phyloP scores from a whole-genome alignment of 2,888 invertebrate genomes.

The Volucella inflata region DNA sequence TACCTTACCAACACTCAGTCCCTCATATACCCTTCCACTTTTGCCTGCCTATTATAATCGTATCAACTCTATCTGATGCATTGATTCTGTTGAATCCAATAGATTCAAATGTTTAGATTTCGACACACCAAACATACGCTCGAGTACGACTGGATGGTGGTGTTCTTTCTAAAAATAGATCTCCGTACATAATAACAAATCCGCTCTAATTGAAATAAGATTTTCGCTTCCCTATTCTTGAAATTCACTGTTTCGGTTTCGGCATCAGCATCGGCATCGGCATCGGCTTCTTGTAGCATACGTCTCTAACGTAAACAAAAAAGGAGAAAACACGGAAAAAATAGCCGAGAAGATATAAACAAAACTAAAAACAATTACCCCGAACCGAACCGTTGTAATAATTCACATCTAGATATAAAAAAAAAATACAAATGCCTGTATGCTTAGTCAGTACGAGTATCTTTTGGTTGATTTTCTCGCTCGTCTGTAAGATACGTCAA shows the following conservation, averaged over 20 bases:
- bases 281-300: not conserved
- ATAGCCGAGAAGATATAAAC: conserved; percentile 39
- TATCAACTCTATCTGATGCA: conserved; percentile 29
- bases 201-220: conserved; percentile 67
- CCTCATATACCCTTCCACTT: not conserved
- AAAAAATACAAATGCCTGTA: too few relatives aligned
- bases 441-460: conserved; percentile 19
- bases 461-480: conserved; percentile 10
- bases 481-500: conserved; percentile 44
- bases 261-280: conserved; percentile 28
- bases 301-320: conserved; percentile 55
- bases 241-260: conserved; percentile 14
- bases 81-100: conserved; percentile 40
- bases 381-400: conserved; percentile 5
- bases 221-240: conserved; percentile 43
- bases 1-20: conserved; percentile 29
- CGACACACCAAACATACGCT: conserved; percentile 46
- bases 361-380: conserved; percentile 54
- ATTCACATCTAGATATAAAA: too few relatives aligned
- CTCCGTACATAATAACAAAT: conserved; percentile 65
- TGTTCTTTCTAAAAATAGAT: conserved; percentile 55
- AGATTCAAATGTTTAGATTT: conserved; percentile 68
- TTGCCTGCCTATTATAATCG: not conserved
- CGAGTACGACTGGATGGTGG: not conserved
- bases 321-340: conserved; percentile 10